These are phyloP conservation scores for Amyelois transitella DNA, from an alignment of 1,140 invertebrate genomes.

Conservation along the genomic window DNA sequence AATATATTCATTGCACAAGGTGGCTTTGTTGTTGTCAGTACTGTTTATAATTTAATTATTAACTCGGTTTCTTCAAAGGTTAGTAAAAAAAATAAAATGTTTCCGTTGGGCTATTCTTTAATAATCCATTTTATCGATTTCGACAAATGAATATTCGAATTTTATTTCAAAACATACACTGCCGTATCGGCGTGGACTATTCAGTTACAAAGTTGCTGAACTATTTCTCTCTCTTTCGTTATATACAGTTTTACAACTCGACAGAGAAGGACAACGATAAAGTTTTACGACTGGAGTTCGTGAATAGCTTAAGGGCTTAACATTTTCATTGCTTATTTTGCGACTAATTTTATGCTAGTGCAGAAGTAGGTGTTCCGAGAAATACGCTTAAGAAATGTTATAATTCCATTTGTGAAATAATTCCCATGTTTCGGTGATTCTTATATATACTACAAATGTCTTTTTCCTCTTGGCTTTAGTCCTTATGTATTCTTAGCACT, in stretches of 20 bases:
- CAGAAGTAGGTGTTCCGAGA: constrained; percentile 46
- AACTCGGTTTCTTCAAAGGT: too few relatives aligned
- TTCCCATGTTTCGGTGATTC: too few relatives aligned
- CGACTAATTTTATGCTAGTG: constrained; percentile 64
- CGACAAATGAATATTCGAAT: neutral
- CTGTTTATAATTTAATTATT: too few relatives aligned
- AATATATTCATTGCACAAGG: too few relatives aligned
- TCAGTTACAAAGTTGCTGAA: constrained; percentile 44
- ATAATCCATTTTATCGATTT: neutral
- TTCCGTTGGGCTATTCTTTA: too few relatives aligned
- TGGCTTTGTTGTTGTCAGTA: too few relatives aligned
- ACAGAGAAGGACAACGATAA: constrained; percentile 29
- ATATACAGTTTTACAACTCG: constrained; percentile 9
- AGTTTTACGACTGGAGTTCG: constrained; percentile 50
- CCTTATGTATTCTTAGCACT: too few relatives aligned
- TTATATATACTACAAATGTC: too few relatives aligned
- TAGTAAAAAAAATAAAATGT: too few relatives aligned
- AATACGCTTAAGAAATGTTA: constrained; percentile 15
- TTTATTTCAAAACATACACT: constrained; percentile 2
- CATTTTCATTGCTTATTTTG: constrained; percentile 66
- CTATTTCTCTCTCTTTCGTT: constrained; percentile 27
- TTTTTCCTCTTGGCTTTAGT: too few relatives aligned
- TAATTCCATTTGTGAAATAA: neutral
- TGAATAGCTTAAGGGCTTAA: constrained; percentile 49
- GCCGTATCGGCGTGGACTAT: constrained; percentile 40